Evolutionary conservation across 2,113 vertebrate species (phyloP), one percentile per base, ranked within the genome.

Genomic region (Gymnorhina tibicen): DNA sequence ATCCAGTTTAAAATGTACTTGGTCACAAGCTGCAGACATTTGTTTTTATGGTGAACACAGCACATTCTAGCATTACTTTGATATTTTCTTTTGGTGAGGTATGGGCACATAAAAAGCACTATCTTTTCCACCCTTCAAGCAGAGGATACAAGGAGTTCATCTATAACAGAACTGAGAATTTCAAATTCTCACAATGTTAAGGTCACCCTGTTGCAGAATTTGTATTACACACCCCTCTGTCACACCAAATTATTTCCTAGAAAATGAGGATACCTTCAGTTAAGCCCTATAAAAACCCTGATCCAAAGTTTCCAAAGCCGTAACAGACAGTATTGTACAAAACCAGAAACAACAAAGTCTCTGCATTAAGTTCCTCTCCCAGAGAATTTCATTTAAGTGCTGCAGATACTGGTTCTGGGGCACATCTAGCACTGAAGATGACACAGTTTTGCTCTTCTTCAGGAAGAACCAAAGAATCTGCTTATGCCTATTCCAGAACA

Each of bases 131-230:
- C 8, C 23, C 37, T 83, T 62, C 67, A 49, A 52, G 62, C 49
- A 62, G 49, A 52, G 9, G 3, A 32, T 49, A 17, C 17, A n/a
- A 32, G 62, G 49, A 30, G 32, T 6, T 56, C 5, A 27, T 14
- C 46, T 59, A 0, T 1, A 49, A 56, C 0, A 2, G 24, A 27
- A 56, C 7, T 3, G 15, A n/a, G 20, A 86, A 63, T 74, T 66
- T 37, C 37, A 39, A n/a, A n/a, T 58, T 69, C 46, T 44, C 35
- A 37, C 6, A 18, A n/a, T 2, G 17, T 50, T 69, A 60, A 85
- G 28, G 42, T 16, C 41, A 66, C 16, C 9, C 50, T 33, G 55
- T 24, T 63, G 32, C 41, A 69, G 21, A 66, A 60, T 66, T 27
- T 44, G 18, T 76, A 35, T 22, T 69, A 76, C 1, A 59, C 33